phyloP scores from a whole-genome alignment of 1,140 invertebrate species.

The Eurosta solidaginis region DNA sequence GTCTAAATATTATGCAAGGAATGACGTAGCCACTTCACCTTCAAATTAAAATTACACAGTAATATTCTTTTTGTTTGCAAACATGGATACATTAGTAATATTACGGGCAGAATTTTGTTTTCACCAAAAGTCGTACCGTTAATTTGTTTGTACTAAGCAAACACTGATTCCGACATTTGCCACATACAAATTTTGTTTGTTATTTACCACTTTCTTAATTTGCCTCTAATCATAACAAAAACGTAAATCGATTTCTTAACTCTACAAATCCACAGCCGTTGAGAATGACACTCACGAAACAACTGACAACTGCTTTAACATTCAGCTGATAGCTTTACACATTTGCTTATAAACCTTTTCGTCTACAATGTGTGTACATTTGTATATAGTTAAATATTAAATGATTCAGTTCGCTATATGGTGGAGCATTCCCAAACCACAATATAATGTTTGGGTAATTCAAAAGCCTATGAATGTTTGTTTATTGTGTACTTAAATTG shows the following conservation, averaged over 20 bases:
- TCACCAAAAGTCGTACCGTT: too few species aligned
- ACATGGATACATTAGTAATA: too few species aligned
- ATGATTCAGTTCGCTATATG: not conserved
- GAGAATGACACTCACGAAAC: not conserved
- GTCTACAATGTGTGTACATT: not conserved
- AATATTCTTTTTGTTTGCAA: too few species aligned
- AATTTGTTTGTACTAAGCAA: too few species aligned
- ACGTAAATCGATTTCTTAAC: not conserved
- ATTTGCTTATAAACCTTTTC: not conserved
- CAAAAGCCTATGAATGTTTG: too few species aligned
- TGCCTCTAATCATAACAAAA: not conserved
- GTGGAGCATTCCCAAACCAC: not conserved
- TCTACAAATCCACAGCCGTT: not conserved
- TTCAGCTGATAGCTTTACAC: conserved; percentile 1
- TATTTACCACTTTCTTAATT: not conserved
- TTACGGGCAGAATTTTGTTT: too few species aligned
- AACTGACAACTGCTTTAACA: conserved; percentile 4
- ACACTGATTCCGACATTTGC: too few species aligned
- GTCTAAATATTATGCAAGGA: not conserved
- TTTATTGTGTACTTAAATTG: not conserved
- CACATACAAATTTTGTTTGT: not conserved
- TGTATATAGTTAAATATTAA: not conserved
- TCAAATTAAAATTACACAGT: not conserved
- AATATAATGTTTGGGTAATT: too few species aligned
- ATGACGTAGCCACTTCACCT: not conserved